A percentile compares a stretch with the other conserved stretches of the same genome.
Conservation (phyloP, 1,140 invertebrate genomes). For the Ephestia elutella region DNA sequence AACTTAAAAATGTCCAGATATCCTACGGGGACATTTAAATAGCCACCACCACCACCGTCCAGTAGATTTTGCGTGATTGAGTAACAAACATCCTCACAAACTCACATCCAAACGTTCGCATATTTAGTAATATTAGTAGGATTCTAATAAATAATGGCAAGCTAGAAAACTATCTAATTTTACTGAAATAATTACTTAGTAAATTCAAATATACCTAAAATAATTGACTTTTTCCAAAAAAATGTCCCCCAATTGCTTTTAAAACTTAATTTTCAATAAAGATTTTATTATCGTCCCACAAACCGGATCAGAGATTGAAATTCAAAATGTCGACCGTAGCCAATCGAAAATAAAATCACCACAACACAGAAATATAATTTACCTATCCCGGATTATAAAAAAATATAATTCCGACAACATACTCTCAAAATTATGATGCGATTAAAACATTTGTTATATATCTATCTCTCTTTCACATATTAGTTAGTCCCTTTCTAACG, state of each 20-base stretch:
- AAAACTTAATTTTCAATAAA: neutral
- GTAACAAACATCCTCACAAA: too few relatives aligned
- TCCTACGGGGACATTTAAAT: too few relatives aligned
- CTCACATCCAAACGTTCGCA: too few relatives aligned
- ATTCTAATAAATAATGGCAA: too few relatives aligned
- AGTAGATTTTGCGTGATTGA: too few relatives aligned
- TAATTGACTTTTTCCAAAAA: neutral
- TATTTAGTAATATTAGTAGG: too few relatives aligned
- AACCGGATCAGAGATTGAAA: neutral
- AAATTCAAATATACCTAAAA: too few relatives aligned
- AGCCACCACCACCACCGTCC: too few relatives aligned
- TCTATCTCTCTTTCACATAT: constrained; percentile 32
- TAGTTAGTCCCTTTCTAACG: constrained; percentile 30
- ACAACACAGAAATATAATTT: constrained; percentile 5
- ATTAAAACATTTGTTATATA: constrained; percentile 68
- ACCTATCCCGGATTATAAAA: constrained; percentile 6
- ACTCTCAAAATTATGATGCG: constrained; percentile 59
- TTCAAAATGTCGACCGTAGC: constrained; percentile 1
- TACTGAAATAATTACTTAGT: too few relatives aligned
- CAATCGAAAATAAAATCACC: constrained; percentile 1
- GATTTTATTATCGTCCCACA: neutral
- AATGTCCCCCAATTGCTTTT: neutral
- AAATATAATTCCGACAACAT: constrained; percentile 35
- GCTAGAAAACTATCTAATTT: too few relatives aligned
- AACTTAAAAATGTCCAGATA: too few relatives aligned